Evolutionary conservation across 2,113 vertebrate genomes (phyloP).

Genomic region (Crotalus viridis): DNA sequence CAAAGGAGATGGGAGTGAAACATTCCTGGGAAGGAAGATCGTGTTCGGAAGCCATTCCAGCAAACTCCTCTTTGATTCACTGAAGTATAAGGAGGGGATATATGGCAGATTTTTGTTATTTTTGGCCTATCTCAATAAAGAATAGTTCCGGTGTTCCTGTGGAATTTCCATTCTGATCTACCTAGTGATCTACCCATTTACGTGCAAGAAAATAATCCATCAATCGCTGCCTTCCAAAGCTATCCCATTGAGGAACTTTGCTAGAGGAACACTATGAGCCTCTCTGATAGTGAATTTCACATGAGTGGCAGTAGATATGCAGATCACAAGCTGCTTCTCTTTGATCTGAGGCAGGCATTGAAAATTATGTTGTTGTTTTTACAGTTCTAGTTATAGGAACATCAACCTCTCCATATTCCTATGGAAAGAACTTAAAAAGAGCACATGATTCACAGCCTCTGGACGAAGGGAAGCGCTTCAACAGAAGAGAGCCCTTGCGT

Average conservation of each 20-base stretch:
- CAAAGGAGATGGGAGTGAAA: neutral
- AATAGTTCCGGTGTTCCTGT: neutral
- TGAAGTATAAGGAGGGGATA: neutral
- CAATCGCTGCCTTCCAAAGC: neutral
- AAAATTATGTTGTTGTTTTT: neutral
- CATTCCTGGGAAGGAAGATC: neutral
- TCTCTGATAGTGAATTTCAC: neutral
- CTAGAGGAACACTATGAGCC: neutral
- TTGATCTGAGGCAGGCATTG: neutral
- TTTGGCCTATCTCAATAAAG: neutral
- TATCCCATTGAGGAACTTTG: neutral
- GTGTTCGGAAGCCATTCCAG: neutral
- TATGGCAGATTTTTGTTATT: neutral
- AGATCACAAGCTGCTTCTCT: neutral
- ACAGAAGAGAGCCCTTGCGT: neutral
- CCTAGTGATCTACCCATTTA: neutral
- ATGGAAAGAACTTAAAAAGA: neutral
- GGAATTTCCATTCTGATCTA: neutral
- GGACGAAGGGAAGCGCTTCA: neutral
- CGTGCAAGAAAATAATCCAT: neutral
- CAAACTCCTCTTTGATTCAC: neutral
- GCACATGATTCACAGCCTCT: neutral
- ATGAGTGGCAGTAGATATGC: neutral
- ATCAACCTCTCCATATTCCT: neutral
- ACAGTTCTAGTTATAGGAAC: neutral